These are phyloP conservation scores for Phalanger gymnotis DNA, from an alignment of 2,797 vertebrate genomes.

Conservation along the genomic window DNA sequence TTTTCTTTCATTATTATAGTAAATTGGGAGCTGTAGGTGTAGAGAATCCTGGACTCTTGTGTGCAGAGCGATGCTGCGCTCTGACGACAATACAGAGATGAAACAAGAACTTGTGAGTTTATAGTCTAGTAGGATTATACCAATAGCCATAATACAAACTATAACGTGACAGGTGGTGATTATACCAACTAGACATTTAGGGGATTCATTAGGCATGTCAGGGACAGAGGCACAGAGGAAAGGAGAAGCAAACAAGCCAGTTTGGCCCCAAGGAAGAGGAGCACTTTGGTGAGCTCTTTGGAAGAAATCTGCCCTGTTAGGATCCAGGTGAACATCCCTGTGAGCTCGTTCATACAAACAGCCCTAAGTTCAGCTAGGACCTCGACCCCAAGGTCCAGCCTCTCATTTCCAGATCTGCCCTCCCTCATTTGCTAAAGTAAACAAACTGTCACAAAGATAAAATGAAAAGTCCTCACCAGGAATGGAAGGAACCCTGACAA, in stretches of 20 bases:
- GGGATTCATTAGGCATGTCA: not conserved
- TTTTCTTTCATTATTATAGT: not conserved
- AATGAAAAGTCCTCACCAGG: not conserved
- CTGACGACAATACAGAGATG: not conserved
- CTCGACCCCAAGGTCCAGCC: not conserved
- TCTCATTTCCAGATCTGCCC: slow-evolving; percentile 3
- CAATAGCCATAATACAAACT: not conserved
- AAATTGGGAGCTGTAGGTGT: too few species aligned
- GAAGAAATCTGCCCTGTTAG: slow-evolving; percentile 4
- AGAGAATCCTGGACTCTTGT: not conserved
- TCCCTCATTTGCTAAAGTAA: not conserved
- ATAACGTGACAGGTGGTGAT: not conserved
- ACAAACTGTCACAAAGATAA: too few species aligned
- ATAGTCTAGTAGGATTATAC: not conserved
- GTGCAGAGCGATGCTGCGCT: not conserved
- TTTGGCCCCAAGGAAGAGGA: slow-evolving; percentile 2
- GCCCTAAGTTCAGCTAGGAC: not conserved
- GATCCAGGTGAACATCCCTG: not conserved
- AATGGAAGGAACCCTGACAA: not conserved
- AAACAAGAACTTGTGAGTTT: not conserved
- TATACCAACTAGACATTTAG: not conserved
- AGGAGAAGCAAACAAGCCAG: not conserved
- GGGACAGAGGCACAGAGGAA: not conserved
- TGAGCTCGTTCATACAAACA: not conserved
- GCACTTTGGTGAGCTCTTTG: not conserved